These are phyloP conservation scores for Plumapathes pennacea DNA, from an alignment of 92 coral and sea anemone species.

Conservation along the genomic window DNA sequence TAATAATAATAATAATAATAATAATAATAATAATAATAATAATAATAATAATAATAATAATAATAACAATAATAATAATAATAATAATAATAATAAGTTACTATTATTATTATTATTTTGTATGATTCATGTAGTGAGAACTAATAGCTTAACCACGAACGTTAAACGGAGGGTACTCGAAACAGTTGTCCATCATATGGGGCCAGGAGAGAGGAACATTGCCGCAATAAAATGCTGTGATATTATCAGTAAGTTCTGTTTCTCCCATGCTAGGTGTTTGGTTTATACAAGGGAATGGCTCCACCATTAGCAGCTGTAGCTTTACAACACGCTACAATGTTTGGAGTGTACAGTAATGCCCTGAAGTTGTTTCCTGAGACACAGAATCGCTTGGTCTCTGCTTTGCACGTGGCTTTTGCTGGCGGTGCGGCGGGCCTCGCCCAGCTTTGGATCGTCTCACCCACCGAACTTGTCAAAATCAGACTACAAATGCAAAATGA, in stretches of 20 bases:
- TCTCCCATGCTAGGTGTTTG: constrained; percentile 52
- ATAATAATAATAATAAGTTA: neutral
- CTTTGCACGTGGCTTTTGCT: constrained; percentile 70
- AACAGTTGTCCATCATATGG: too few relatives aligned
- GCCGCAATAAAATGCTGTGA: neutral
- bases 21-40: neutral
- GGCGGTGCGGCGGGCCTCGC: constrained; percentile 82
- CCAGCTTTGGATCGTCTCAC: constrained; percentile 69
- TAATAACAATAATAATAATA: neutral
- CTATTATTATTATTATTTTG: neutral
- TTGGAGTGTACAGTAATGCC: constrained; percentile 72
- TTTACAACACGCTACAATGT: constrained; percentile 70
- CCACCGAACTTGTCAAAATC: constrained; percentile 85
- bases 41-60: neutral
- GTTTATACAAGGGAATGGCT: constrained; percentile 79
- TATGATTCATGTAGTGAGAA: too few relatives aligned
- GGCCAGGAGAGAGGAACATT: neutral
- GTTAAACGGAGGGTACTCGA: too few relatives aligned
- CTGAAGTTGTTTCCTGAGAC: constrained; percentile 41
- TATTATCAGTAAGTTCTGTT: neutral
- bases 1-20: neutral
- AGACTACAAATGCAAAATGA: constrained; percentile 97
- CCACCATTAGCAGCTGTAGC: constrained; percentile 79
- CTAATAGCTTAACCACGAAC: too few relatives aligned
- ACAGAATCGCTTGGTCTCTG: constrained; percentile 35